Base-by-base conservation (phyloP, 2,797 vertebrate species). In the Microhierax caerulescens region DNA sequence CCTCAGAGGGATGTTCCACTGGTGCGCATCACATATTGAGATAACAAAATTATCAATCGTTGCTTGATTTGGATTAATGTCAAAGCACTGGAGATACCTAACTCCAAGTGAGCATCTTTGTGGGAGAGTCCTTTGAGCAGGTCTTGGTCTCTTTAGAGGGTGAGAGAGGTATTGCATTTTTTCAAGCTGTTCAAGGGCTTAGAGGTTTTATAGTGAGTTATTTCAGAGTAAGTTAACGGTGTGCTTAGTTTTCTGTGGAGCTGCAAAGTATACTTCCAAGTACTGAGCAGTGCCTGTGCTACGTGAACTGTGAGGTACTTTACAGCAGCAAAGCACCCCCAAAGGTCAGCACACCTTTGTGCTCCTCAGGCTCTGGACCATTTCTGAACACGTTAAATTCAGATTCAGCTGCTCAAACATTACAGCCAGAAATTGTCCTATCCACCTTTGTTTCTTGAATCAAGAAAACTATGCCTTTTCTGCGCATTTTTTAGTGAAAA, bases 21-120 rank as follows among this genome's bases (percentile, higher is more conserved):
- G 7, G 19, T n/a, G 24, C 30, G 21, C 0, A 0, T 30, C 13
- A 28, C 22, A 39, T 27, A 39, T 27, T 10, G 12, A 13, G 28
- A 17, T 51, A 70, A 85, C 4, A 5, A 53, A 86, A 76, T 37
- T 13, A 10, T 22, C 30, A 37, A 74, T 78, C 13, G 1, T 34
- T 92, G 82, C 65, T 61, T 54, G 25, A 43, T 70, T 70, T 90
- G 53, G 16, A 4, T 27, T 45, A 15, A n/a, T 20, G 27, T 47
- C 67, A 54, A 84, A 89, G 39, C 34, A 41, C 11, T 43, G 22
- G 27, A 75, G 34, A 74, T 74, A 54, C 22, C 5, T 5, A n/a
- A 39, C 18, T 65, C 56, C 77, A 70, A 65, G 28, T 20, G 11
- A 73, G 27, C 41, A 36, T 73, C 56, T 69, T 61, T 43, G 43